Evolutionary conservation across 2,797 vertebrate genomes (phyloP), one percentile per base, ranked within the genome.

Genomic region (Xyrichtys novacula): DNA sequence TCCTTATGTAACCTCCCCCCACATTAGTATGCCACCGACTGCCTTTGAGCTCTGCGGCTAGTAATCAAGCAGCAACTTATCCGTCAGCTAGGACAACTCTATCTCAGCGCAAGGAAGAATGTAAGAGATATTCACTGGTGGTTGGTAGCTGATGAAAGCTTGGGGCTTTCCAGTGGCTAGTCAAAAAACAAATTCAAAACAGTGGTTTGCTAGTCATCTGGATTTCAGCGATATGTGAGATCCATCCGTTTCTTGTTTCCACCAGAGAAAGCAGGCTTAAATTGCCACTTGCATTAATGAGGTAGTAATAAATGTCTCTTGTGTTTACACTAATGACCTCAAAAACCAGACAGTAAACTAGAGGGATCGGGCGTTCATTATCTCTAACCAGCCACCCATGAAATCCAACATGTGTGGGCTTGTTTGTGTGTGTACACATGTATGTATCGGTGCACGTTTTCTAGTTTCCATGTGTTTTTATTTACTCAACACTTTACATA

Each of bases 201-300:
- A 86, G 66, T 78, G 56, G 86, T 89, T 85, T 87, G 78, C 81
- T 62, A 75, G 79, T 76, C 63, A 61, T 87, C 75, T 83, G 56
- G 31, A 54, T 83, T 81, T 77, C 16, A 7, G 19, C 32, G 55
- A 50, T 55, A 23, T 54, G 59, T 54, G 59, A 75, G 71, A 78
- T 78, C 56, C 69, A 61, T 65, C 49, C 58, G 14, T 42, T 63
- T n/a, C 9, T 40, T 32, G 60, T 62, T 44, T 3, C 20, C 7
- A 32, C 49, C 54, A 73, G 65, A 74, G 84, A 85, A 85, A 79
- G 59, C 48, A 56, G 74, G 64, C 69, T 79, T 73, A 75, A 85
- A 84, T 83, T 86, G 55, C 65, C 82, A 67, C 77, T 81, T 85
- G 80, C 81, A 90, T 91, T 91, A 90, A 90, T 88, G 80, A 83